Evolutionary conservation across 1,140 invertebrate species (phyloP).

Genomic region (Drosophila subpulchrella): DNA sequence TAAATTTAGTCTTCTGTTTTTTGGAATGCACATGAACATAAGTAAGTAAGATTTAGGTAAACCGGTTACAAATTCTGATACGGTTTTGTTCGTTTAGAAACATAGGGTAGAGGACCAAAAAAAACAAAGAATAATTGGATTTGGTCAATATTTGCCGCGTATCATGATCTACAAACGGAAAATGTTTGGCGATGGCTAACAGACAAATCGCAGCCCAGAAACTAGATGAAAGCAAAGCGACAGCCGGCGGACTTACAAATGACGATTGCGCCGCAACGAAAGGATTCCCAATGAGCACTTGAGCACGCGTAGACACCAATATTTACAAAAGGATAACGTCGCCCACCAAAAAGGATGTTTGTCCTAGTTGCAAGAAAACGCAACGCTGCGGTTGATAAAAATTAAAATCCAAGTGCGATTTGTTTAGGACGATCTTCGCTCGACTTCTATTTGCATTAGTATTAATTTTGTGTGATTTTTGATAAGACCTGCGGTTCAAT

Average conservation of each 20-base stretch:
- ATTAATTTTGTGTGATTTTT: conserved; percentile 59
- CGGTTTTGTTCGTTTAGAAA: not conserved
- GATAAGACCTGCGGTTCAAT: conserved; percentile 71
- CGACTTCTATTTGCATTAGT: conserved; percentile 8
- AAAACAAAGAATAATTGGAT: conserved; percentile 53
- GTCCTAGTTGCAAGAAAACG: conserved; percentile 61
- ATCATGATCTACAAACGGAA: conserved; percentile 24
- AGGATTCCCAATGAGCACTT: conserved; percentile 70
- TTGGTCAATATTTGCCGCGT: conserved; percentile 62
- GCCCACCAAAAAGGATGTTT: conserved; percentile 69
- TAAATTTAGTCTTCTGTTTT: too few relatives aligned
- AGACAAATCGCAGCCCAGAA: conserved; percentile 58
- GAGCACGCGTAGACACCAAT: conserved; percentile 70
- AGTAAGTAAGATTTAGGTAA: not conserved
- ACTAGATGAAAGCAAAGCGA: conserved; percentile 63
- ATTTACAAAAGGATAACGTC: conserved; percentile 75
- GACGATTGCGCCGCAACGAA: conserved; percentile 38
- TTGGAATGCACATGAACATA: too few relatives aligned
- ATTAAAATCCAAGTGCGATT: conserved; percentile 49
- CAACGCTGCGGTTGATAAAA: conserved; percentile 72
- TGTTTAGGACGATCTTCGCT: conserved; percentile 62
- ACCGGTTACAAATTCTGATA: not conserved
- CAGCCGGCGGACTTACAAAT: conserved; percentile 18
- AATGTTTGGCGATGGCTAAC: conserved; percentile 53
- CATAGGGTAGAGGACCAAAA: not conserved